These are phyloP conservation scores for Himalopsyche japonica DNA, from an alignment of 2,888 invertebrate species.

Conservation along the genomic window DNA sequence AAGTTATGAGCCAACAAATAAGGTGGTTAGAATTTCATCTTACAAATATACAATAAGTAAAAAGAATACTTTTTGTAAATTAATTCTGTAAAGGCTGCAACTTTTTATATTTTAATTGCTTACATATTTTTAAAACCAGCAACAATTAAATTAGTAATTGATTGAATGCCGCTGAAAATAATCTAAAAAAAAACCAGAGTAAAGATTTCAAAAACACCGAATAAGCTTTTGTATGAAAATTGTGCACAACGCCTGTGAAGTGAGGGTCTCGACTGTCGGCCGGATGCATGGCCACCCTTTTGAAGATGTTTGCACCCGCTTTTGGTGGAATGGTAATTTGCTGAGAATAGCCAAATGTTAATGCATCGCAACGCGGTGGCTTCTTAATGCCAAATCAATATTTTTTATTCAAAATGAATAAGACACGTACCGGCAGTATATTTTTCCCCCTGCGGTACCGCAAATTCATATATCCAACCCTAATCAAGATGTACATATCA, in stretches of 20 bases:
- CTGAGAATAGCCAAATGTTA: constrained; percentile 27
- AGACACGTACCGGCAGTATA: background rate
- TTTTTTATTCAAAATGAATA: constrained; percentile 9
- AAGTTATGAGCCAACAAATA: no score
- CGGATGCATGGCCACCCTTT: background rate
- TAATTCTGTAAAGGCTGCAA: no score
- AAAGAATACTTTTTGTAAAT: no score
- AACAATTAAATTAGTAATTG: no score
- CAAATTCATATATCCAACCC: background rate
- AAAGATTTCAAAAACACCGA: no score
- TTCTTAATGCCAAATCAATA: constrained; percentile 33
- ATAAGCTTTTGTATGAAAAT: no score
- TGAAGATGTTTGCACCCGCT: background rate
- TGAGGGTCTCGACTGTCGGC: background rate
- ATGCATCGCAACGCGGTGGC: constrained; percentile 14
- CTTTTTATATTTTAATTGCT: no score
- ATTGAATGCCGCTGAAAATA: no score
- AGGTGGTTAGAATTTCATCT: no score
- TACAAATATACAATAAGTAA: no score
- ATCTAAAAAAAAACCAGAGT: no score
- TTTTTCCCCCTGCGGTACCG: background rate
- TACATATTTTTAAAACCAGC: no score
- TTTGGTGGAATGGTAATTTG: constrained; percentile 30
- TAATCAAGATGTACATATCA: background rate
- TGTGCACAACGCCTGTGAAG: background rate